Percentiles rank a stretch among this genome's conserved stretches.
phyloP scores from a whole-genome alignment of 2,113 vertebrate species.

The Tupaia tana region DNA sequence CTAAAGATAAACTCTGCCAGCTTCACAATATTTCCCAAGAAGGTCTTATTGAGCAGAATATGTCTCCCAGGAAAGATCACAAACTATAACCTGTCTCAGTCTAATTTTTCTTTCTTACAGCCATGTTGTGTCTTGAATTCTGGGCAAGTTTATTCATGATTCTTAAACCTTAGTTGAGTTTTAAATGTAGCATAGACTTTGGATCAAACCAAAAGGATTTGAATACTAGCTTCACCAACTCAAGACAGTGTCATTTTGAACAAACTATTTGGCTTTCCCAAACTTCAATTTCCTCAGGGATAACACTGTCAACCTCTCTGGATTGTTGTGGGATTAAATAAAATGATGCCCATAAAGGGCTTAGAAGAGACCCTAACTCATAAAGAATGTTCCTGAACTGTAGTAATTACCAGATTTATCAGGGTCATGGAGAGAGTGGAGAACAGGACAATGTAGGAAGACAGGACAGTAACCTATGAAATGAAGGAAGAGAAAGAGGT shows the following conservation, averaged over 20 bases:
- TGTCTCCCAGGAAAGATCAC: constrained; percentile 11
- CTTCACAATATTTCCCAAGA: neutral
- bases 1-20: neutral
- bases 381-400: neutral
- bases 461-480: neutral
- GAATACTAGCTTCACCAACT: neutral
- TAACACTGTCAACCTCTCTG: neutral
- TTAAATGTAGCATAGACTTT: neutral
- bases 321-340: neutral
- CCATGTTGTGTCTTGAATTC: neutral
- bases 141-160: neutral
- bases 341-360: neutral
- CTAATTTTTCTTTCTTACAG: constrained; percentile 34
- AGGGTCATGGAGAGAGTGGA: neutral
- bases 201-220: neutral
- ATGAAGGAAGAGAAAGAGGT: neutral
- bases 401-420: constrained; percentile 2
- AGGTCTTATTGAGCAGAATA: neutral
- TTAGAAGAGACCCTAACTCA: neutral
- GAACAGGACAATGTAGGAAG: neutral
- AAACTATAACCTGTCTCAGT: neutral
- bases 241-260: neutral
- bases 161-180: constrained; percentile 1
- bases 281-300: neutral
- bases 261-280: neutral